Conservation (phyloP, 2,888 invertebrate species). For the Argynnis bischoffii region DNA sequence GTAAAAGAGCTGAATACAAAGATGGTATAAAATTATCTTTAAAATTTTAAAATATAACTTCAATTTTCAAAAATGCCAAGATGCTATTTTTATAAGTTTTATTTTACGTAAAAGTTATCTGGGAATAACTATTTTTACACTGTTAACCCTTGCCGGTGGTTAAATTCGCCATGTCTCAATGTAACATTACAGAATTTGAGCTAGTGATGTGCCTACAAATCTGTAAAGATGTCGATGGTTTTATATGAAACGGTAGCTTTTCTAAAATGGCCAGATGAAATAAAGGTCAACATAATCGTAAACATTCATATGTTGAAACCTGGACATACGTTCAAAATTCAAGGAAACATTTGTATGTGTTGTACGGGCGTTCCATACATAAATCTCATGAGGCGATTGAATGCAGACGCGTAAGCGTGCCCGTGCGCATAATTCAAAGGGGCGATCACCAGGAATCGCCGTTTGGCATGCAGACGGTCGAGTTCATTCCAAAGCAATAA, state of each 20-base stretch:
- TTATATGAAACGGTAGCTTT: conserved; percentile 30
- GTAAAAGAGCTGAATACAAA: no score
- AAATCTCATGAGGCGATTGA: conserved; percentile 73
- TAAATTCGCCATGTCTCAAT: conserved; percentile 36
- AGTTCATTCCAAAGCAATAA: conserved; percentile 74
- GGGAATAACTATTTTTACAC: no score
- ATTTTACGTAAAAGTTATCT: neutral
- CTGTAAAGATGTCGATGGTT: conserved; percentile 17
- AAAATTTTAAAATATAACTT: no score
- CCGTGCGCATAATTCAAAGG: conserved; percentile 78
- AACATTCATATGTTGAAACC: conserved; percentile 27
- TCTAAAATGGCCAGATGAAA: conserved; percentile 43
- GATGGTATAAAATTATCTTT: no score
- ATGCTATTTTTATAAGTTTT: no score
- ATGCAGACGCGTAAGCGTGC: conserved; percentile 73
- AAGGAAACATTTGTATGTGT: conserved; percentile 69
- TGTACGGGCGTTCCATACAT: conserved; percentile 62
- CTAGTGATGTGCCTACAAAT: conserved; percentile 49
- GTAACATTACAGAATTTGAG: conserved; percentile 52
- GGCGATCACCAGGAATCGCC: conserved; percentile 77
- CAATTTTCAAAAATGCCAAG: no score
- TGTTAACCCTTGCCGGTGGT: neutral
- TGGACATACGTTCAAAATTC: conserved; percentile 49
- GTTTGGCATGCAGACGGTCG: conserved; percentile 76
- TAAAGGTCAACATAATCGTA: conserved; percentile 21